Evolutionary conservation across 2,113 vertebrate genomes (phyloP), one percentile per base, ranked within the genome.

Genomic region (Ictidomys tridecemlineatus): DNA sequence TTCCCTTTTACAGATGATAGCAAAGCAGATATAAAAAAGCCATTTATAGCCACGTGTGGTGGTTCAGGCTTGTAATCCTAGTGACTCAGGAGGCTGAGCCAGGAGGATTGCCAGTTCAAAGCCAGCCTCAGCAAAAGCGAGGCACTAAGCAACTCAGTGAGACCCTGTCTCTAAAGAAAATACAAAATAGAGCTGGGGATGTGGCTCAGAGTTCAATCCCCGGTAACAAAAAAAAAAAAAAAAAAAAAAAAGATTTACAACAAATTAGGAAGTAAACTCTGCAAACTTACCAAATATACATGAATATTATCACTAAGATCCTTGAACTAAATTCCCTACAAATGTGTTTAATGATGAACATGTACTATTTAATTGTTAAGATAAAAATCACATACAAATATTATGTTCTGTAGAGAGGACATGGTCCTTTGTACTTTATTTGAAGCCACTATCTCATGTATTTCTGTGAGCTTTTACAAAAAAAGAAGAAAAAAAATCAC

Each of bases 301-400:
- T 34, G 83, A 91, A 80, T 96, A 82, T 28, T 51, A 78, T 82
- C 20, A 82, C 22, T 72, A 53, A 70, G 11, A 20, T 73, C 74
- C 37, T 80, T 92, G 73, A 95, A 92, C 34, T 78, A 67, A 53
- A 94, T 78, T 93, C 42, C n/a, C 37, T 56, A 86, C 6, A 93
- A 93, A 79, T 70, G 74, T 20, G n/a, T 63, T 82, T 80, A 90
- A 80, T 30, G 14, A 72, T 77, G 37, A 96, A 91, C 51, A 85
- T 67, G 30, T 85, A 86, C 56, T 53, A 8, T 42, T 34, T 72
- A 91, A 53, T 37, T 18, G 20, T 53, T 78, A 87, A 91, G 20
- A 92, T 51, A 32, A 96, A 93, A 95, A 67, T 73, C 20, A 30
- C 18, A n/a, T 34, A 70, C 91, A 86, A 67, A 80, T 32, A 69